Evolutionary conservation across 1,140 invertebrate species (phyloP).

Genomic region (Dufourea novaeangliae): DNA sequence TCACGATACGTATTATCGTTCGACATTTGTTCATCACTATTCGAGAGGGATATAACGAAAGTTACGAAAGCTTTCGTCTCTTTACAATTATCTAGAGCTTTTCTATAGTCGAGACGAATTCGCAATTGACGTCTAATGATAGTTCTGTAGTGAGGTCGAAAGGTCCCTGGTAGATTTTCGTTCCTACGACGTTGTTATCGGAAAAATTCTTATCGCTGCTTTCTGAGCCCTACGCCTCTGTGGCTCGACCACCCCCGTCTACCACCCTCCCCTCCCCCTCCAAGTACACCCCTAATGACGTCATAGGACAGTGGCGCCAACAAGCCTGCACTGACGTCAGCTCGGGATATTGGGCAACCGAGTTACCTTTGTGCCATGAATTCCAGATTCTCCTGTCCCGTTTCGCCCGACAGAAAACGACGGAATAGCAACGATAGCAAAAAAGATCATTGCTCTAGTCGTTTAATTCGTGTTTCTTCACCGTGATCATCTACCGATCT

Average conservation of each 20-base stretch:
- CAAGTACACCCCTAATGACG: constrained; percentile 61
- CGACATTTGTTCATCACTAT: no score
- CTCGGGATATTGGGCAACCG: constrained; percentile 23
- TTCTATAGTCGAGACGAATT: no score
- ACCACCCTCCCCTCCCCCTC: constrained; percentile 20
- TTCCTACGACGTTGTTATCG: neutral
- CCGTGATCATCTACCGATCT: neutral
- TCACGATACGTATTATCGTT: no score
- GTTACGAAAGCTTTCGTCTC: no score
- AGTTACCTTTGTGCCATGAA: constrained; percentile 21
- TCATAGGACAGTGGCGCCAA: constrained; percentile 69
- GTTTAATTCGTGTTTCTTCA: neutral
- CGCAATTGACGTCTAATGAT: no score
- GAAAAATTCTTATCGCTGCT: constrained; percentile 45
- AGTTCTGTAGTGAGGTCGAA: no score
- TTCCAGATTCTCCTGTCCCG: neutral
- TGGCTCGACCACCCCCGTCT: constrained; percentile 30
- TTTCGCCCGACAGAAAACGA: neutral
- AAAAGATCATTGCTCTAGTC: neutral
- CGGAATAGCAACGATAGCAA: neutral
- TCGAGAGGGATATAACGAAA: no score
- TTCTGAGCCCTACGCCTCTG: constrained; percentile 58
- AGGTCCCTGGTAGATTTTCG: constrained; percentile 19
- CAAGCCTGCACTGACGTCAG: constrained; percentile 63
- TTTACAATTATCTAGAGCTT: no score